phyloP scores from a whole-genome alignment of 2,113 vertebrate species.

The Colossoma macropomum region DNA sequence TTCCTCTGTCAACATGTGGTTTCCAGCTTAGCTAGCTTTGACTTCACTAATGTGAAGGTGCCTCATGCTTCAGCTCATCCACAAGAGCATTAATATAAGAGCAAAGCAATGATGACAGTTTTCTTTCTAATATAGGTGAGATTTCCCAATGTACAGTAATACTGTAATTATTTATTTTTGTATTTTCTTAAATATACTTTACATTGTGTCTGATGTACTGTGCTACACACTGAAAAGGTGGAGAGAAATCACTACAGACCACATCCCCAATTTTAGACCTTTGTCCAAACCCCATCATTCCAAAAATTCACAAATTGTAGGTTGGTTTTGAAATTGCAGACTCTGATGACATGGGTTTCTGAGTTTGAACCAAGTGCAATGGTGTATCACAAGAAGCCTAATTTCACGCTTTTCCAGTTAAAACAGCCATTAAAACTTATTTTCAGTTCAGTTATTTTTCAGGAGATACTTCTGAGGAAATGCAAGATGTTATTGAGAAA shows the following conservation, averaged over 20 bases:
- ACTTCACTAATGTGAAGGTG: not conserved
- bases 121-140: too few relatives aligned
- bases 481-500: too few relatives aligned
- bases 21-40: not conserved
- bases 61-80: not conserved
- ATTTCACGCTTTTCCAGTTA: not conserved
- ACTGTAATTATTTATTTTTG: not conserved
- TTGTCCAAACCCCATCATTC: constrained; percentile 12
- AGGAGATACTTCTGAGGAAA: too few relatives aligned
- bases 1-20: constrained; percentile 30
- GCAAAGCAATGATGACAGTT: not conserved
- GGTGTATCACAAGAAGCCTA: not conserved
- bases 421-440: too few relatives aligned
- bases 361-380: not conserved
- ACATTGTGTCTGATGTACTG: not conserved
- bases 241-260: not conserved
- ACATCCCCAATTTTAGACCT: constrained; percentile 17
- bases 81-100: not conserved
- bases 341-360: not conserved
- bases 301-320: constrained; percentile 41
- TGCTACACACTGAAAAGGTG: not conserved
- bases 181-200: not conserved
- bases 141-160: not conserved
- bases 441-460: too few relatives aligned
- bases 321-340: constrained; percentile 36